Evolutionary conservation across 2,797 vertebrate species (phyloP).

Genomic region (Enteromius radiatus): DNA sequence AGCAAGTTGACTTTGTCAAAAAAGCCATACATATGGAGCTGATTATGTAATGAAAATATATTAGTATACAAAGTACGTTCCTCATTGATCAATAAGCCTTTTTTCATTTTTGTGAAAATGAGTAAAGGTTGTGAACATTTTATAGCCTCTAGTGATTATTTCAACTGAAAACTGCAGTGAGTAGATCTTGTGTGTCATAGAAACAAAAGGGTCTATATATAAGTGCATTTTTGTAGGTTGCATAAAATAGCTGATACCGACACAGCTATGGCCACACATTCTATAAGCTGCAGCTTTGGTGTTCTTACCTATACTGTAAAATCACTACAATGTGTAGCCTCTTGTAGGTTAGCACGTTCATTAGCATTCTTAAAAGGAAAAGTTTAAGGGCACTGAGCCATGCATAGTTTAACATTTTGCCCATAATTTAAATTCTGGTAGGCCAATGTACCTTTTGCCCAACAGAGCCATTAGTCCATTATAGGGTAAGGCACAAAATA

Average conservation of each 20-base stretch:
- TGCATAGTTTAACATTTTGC: conserved; percentile 47
- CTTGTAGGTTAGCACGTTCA: conserved; percentile 9
- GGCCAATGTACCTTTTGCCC: conserved; percentile 13
- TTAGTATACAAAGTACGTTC: background rate
- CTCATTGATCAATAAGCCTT: background rate
- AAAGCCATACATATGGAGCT: background rate
- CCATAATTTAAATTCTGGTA: conserved; percentile 36
- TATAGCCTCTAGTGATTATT: background rate
- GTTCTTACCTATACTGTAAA: conserved; percentile 7
- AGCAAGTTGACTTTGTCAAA: background rate
- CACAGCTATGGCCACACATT: background rate
- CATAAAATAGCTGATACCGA: background rate
- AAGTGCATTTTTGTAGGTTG: background rate
- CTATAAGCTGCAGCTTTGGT: background rate
- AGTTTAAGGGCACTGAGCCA: conserved; percentile 33
- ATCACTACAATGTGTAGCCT: conserved; percentile 3
- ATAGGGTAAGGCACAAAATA: conserved; percentile 20
- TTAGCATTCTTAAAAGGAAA: conserved; percentile 27
- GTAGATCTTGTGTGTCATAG: too few relatives aligned
- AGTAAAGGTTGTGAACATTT: background rate
- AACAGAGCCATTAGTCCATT: conserved; percentile 37
- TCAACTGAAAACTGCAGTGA: background rate
- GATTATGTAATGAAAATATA: background rate
- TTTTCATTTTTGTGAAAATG: background rate
- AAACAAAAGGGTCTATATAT: background rate